Conservation (phyloP, 2,113 vertebrate species). For the Porphyrio hochstetteri region DNA sequence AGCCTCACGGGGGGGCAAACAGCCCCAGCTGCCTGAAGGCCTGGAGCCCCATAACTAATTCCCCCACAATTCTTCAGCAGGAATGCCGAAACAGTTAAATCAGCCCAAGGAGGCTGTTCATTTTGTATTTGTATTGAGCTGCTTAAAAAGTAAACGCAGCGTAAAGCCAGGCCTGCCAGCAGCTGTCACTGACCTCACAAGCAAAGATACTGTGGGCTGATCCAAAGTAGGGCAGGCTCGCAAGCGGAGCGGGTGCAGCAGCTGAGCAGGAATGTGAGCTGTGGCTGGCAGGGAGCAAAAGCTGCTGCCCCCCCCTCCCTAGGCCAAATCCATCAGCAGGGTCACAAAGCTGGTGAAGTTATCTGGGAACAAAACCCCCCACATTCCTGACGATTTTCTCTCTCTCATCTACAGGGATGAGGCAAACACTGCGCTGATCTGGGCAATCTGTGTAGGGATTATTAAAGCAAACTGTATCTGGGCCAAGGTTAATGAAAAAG, state of each 20-base stretch:
- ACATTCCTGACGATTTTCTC: background rate
- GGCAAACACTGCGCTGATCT: background rate
- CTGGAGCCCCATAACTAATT: background rate
- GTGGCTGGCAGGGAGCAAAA: background rate
- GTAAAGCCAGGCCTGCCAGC: background rate
- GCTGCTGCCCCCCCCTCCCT: background rate
- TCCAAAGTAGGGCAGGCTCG: background rate
- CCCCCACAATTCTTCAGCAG: background rate
- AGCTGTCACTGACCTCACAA: slow-evolving; percentile 18
- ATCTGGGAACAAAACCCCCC: background rate
- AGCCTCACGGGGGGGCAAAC: background rate
- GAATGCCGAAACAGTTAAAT: background rate
- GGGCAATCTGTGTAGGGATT: slow-evolving; percentile 34
- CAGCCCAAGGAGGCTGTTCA: background rate
- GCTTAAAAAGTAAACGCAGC: background rate
- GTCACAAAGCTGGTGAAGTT: background rate
- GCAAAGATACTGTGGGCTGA: background rate
- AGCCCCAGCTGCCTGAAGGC: background rate
- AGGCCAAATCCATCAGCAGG: background rate
- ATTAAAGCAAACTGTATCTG: slow-evolving; percentile 32
- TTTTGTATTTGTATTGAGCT: background rate
- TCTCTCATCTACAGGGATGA: background rate
- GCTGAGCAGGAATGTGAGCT: background rate
- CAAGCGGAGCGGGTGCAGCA: background rate
- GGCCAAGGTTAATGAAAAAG: slow-evolving; percentile 63